These are phyloP conservation scores for Ridgeia piscesae DNA, from an alignment of 1,140 invertebrate genomes.

Conservation along the genomic window DNA sequence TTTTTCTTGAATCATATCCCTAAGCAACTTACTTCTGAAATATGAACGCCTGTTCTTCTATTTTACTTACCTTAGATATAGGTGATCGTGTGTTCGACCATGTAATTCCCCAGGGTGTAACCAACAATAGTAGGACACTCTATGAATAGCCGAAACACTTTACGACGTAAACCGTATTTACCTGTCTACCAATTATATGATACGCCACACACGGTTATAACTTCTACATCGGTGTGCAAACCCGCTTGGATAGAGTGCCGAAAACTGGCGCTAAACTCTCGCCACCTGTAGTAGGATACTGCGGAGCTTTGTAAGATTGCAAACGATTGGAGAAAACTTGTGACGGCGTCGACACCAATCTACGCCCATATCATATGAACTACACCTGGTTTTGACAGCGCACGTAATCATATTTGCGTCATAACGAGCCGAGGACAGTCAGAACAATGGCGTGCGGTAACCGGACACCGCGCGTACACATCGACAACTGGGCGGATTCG, in stretches of 20 bases:
- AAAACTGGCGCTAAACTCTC: not conserved
- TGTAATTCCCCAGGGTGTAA: not conserved
- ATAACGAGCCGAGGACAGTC: not conserved
- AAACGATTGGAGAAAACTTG: not conserved
- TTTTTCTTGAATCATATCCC: not conserved
- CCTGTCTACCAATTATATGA: not conserved
- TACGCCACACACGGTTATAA: not conserved
- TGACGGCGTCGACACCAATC: not conserved
- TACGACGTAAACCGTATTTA: not conserved
- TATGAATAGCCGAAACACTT: not conserved
- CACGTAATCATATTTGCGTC: not conserved
- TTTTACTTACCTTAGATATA: not conserved
- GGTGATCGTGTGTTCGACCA: not conserved
- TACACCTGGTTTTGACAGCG: not conserved
- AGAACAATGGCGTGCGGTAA: not conserved
- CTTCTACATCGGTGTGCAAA: not conserved
- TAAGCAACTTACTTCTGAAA: not conserved
- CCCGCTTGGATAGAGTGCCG: not conserved
- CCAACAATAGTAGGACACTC: not conserved
- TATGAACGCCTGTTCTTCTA: not conserved
- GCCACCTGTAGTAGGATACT: not conserved
- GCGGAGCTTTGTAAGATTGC: not conserved
- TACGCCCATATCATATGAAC: not conserved
- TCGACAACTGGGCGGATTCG: not conserved
- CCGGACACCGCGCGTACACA: not conserved